Evolutionary conservation across 2,888 invertebrate species (phyloP).

Genomic region (Stramonita haemastoma): DNA sequence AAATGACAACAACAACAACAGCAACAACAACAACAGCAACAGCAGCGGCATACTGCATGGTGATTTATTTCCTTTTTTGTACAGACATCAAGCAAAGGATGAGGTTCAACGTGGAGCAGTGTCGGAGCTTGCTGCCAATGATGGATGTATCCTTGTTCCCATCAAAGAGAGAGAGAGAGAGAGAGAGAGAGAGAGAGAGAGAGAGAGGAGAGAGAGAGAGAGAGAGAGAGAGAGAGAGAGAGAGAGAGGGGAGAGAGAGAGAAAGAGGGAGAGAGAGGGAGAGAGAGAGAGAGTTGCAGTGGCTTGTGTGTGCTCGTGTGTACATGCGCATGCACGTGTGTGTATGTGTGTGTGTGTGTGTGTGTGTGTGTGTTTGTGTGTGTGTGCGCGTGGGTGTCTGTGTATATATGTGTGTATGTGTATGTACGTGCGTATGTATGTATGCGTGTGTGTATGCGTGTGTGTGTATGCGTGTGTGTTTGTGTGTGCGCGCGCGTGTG

Average conservation of each 20-base stretch:
- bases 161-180: no score
- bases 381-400: background rate
- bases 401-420: no score
- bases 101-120: conserved; percentile 91
- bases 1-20: no score
- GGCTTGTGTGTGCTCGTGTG: background rate
- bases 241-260: background rate
- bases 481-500: no score
- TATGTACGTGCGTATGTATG: no score
- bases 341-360: background rate
- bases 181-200: background rate
- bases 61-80: no score
- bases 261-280: background rate
- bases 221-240: no score
- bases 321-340: no score
- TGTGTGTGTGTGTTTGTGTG: background rate
- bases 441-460: no score
- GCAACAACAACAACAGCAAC: no score
- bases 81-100: conserved; percentile 46
- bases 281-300: background rate
- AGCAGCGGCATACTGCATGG: no score
- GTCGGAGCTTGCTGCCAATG: conserved; percentile 95
- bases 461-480: no score
- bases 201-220: background rate
- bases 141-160: conserved; percentile 86